These are phyloP conservation scores for Micronycteris hirsuta DNA, from an alignment of 2,113 vertebrate species.

Conservation along the genomic window DNA sequence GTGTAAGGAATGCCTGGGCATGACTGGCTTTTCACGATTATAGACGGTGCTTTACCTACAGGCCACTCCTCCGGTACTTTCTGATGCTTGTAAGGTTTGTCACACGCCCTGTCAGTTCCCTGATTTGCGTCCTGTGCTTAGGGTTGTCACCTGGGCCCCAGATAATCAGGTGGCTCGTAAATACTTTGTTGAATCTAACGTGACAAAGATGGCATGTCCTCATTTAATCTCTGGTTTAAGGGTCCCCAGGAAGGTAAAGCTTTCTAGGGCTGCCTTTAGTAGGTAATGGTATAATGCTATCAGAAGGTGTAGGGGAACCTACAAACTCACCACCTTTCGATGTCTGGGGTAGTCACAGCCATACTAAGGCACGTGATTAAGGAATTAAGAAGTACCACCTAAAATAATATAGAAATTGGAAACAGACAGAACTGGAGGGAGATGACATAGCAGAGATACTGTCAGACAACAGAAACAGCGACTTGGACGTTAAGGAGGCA, in stretches of 20 bases:
- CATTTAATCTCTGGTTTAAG: neutral
- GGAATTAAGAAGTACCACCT: neutral
- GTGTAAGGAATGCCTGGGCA: neutral
- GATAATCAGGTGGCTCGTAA: neutral
- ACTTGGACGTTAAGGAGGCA: neutral
- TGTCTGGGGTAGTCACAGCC: neutral
- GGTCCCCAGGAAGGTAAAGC: neutral
- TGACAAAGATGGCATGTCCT: neutral
- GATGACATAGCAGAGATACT: neutral
- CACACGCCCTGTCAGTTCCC: neutral
- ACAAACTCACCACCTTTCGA: neutral
- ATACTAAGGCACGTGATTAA: neutral
- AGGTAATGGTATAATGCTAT: neutral
- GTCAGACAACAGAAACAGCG: neutral
- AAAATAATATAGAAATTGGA: slow-evolving; percentile 1
- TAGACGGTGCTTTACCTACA: neutral
- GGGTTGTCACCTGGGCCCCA: neutral
- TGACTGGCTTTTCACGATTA: neutral
- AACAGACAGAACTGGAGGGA: neutral
- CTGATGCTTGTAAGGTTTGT: neutral
- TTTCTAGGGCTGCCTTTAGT: neutral
- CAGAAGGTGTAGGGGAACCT: neutral
- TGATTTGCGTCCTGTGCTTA: neutral
- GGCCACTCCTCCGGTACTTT: neutral
- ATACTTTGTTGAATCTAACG: neutral